Percentiles rank a stretch among this genome's conserved stretches.
phyloP scores from a whole-genome alignment of 2,888 invertebrate species.

The Phymatocera aterrima region DNA sequence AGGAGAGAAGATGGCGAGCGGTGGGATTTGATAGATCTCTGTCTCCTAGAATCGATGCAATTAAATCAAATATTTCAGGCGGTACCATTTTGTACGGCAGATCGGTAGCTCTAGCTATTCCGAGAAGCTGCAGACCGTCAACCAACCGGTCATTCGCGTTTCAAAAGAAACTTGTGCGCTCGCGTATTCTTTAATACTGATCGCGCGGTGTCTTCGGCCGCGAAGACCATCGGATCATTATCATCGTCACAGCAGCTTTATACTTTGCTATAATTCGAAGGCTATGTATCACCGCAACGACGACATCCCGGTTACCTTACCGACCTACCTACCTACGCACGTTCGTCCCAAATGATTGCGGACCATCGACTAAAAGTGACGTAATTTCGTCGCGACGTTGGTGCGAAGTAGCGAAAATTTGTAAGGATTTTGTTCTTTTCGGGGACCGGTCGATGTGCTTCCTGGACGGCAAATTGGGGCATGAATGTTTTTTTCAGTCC shows the following conservation, averaged over 20 bases:
- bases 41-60: conserved; percentile 71
- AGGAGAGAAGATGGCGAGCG: neutral
- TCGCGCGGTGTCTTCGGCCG: conserved; percentile 42
- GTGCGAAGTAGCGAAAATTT: neutral
- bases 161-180: conserved; percentile 61
- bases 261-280: too few species aligned
- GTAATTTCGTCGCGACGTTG: too few species aligned
- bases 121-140: conserved; percentile 54
- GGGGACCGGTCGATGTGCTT: too few species aligned
- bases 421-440: neutral
- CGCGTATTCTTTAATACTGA: conserved; percentile 52
- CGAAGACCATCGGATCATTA: too few species aligned
- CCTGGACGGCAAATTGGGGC: too few species aligned
- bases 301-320: too few species aligned
- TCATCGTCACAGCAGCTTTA: too few species aligned
- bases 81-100: conserved; percentile 65
- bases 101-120: conserved; percentile 56
- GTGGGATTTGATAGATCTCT: conserved; percentile 54
- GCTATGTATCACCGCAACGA: too few species aligned
- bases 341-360: too few species aligned
- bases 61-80: conserved; percentile 72
- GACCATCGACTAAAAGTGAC: too few species aligned
- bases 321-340: too few species aligned
- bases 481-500: neutral
- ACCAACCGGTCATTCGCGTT: conserved; percentile 56